phyloP scores from a whole-genome alignment of 2,888 invertebrate species.

The Drosophila kokeensis region DNA sequence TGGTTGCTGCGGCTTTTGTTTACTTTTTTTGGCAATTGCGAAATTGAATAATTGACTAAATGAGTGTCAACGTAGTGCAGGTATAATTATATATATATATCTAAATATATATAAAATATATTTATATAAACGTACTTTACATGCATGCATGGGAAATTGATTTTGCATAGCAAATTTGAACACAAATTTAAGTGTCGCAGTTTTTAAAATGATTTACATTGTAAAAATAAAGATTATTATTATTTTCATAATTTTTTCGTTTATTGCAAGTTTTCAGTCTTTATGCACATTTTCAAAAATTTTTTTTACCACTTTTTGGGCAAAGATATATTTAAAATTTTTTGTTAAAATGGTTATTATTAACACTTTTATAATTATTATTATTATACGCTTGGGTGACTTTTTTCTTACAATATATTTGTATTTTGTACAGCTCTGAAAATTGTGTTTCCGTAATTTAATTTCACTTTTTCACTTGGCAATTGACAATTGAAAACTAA shows the following conservation, averaged over 20 bases:
- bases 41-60: constrained; percentile 35
- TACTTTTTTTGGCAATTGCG: constrained; percentile 65
- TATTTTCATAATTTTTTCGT: neutral
- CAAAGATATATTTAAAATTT: neutral
- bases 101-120: neutral
- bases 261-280: neutral
- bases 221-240: neutral
- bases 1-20: constrained; percentile 40
- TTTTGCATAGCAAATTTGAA: constrained; percentile 17
- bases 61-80: constrained; percentile 21
- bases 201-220: neutral
- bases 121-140: neutral
- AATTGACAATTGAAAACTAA: constrained; percentile 26
- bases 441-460: neutral
- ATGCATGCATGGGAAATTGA: constrained; percentile 29
- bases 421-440: neutral
- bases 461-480: neutral
- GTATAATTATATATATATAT: neutral
- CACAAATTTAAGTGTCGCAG: neutral
- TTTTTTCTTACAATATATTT: neutral
- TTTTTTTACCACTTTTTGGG: neutral
- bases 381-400: neutral
- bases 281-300: neutral
- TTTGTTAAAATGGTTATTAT: neutral
- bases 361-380: neutral